These are phyloP conservation scores for Otis tarda DNA, from an alignment of 2,113 vertebrate species.

Conservation along the genomic window DNA sequence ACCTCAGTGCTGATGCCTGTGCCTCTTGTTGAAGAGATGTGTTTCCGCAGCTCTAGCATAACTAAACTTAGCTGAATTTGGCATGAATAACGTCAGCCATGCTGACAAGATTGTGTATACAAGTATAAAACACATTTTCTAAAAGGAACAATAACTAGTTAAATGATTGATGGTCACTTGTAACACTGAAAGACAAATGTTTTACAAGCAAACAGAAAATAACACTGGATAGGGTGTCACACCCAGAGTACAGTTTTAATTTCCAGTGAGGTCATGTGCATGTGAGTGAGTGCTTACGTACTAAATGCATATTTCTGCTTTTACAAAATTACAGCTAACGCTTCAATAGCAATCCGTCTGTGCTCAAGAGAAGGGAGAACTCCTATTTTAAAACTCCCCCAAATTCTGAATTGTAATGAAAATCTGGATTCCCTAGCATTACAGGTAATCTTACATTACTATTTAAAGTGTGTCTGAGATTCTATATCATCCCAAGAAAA, in stretches of 20 bases:
- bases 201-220: background rate
- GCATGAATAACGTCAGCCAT: background rate
- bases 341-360: background rate
- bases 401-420: conserved; percentile 9
- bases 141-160: background rate
- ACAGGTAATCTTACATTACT: background rate
- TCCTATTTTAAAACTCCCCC: background rate
- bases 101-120: background rate
- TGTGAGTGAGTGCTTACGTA: background rate
- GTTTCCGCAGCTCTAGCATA: background rate
- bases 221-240: background rate
- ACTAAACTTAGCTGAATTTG: background rate
- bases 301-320: background rate
- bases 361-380: background rate
- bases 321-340: background rate
- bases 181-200: background rate
- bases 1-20: background rate
- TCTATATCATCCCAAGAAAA: background rate
- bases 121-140: background rate
- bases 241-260: background rate
- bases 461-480: background rate
- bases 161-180: background rate
- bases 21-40: background rate
- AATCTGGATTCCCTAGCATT: background rate
- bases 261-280: background rate